These are phyloP conservation scores for Formica aserva DNA, from an alignment of 2,888 invertebrate genomes.

Conservation along the genomic window DNA sequence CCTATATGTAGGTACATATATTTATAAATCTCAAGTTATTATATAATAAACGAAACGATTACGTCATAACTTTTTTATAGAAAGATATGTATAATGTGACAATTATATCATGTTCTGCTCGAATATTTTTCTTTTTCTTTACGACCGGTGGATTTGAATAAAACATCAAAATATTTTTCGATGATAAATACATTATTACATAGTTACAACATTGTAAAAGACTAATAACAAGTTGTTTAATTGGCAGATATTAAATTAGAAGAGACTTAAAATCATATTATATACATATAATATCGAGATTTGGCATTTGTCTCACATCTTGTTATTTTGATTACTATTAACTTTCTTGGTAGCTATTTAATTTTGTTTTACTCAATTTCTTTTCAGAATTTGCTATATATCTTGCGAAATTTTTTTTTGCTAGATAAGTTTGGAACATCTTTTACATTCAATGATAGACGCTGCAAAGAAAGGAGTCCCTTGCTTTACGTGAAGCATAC, in stretches of 20 bases:
- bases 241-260: too few relatives aligned
- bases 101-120: background rate
- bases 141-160: background rate
- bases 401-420: background rate
- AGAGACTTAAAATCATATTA: too few relatives aligned
- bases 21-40: background rate
- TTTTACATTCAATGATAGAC: background rate
- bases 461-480: slow-evolving; percentile 26
- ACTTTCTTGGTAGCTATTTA: background rate
- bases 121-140: background rate
- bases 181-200: background rate
- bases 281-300: too few relatives aligned
- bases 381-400: background rate
- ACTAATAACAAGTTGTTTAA: too few relatives aligned
- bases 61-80: background rate
- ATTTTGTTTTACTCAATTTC: background rate
- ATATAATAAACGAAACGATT: background rate
- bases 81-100: too few relatives aligned
- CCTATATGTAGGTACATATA: too few relatives aligned
- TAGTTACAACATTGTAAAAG: too few relatives aligned
- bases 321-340: background rate
- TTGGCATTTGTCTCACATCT: background rate
- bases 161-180: background rate
- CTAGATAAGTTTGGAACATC: background rate
- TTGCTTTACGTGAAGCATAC: slow-evolving; percentile 71